These are phyloP conservation scores for Tetragonula clypearis DNA, from an alignment of 1,140 invertebrate species.

Conservation along the genomic window DNA sequence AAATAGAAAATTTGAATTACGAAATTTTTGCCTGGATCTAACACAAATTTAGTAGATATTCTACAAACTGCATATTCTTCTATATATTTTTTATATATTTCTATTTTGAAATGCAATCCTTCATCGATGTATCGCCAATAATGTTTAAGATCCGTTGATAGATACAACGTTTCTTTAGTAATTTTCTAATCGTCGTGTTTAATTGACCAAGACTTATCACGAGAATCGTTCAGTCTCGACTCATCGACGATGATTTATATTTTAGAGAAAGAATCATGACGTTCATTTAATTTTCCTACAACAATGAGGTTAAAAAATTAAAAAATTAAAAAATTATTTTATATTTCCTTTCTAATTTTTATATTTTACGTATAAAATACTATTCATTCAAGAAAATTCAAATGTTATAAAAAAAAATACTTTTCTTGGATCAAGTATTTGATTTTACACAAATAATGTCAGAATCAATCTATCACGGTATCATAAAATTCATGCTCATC, in stretches of 20 bases:
- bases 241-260: conserved; percentile 5
- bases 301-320: background rate
- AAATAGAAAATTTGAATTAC: no score
- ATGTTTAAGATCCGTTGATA: background rate
- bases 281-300: background rate
- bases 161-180: background rate
- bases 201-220: background rate
- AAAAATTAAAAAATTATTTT: background rate
- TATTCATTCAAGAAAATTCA: no score
- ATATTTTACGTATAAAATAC: no score
- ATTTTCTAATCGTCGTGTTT: background rate
- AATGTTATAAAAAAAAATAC: no score
- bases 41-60: background rate
- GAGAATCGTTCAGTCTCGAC: background rate
- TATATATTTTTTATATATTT: background rate
- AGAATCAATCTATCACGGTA: no score
- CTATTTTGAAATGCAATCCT: background rate
- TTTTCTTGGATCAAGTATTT: no score
- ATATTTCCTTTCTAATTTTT: no score
- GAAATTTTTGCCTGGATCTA: background rate
- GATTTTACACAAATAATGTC: no score
- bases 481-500: no score
- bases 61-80: background rate
- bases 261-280: background rate
- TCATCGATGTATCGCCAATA: background rate